Evolutionary conservation across 2,113 vertebrate species (phyloP), one percentile per base, ranked within the genome.

Genomic region (Gadus chalcogrammus): DNA sequence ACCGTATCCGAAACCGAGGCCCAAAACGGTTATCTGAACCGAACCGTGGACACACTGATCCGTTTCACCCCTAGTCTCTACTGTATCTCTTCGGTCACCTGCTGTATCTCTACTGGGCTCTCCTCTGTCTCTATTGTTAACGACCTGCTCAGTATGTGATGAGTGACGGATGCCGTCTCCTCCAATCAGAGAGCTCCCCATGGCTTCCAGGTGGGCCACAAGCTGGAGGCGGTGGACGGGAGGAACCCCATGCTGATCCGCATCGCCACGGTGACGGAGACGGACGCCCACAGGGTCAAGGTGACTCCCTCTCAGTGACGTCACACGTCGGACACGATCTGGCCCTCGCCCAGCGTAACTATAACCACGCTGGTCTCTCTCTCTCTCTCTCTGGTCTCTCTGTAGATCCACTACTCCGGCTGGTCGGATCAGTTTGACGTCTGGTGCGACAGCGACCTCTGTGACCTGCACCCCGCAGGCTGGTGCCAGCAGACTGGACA

Each of bases 241-340:
- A 88, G 94, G 68, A 94, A 94, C 80, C 93, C 94, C 11, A 90
- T 94, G 91, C 69, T 95, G 82, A 91, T 95, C 76, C 90, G 95
- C 1, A 94, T 94, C 16, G 92, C 93, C 73, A 93, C 92, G 0
- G 73, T 95, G 7, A 73, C 81, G 1, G 91, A 94, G 52, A 90
- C 67, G 48, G 93, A 95, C 1, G 91, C 93, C 81, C 81, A 93
- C 82, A 90, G 91, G 4, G 67, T 96, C 61, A 94, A 95, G 93
- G 94, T 93, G 20, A 6, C 18, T 67, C n/a, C n/a, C 5, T 18
- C 9, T 58, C 16, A 58, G 55, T 58, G 17, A 11, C 12, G 1
- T n/a, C 15, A 58, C 15, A 35, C 31, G 4, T 35, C 31, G 0
- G 31, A 35, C 0, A 35, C 6, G 31, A 35, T 35, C 31, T 35